Evolutionary conservation across 2,113 vertebrate species (phyloP).

Genomic region (Pipa parva): DNA sequence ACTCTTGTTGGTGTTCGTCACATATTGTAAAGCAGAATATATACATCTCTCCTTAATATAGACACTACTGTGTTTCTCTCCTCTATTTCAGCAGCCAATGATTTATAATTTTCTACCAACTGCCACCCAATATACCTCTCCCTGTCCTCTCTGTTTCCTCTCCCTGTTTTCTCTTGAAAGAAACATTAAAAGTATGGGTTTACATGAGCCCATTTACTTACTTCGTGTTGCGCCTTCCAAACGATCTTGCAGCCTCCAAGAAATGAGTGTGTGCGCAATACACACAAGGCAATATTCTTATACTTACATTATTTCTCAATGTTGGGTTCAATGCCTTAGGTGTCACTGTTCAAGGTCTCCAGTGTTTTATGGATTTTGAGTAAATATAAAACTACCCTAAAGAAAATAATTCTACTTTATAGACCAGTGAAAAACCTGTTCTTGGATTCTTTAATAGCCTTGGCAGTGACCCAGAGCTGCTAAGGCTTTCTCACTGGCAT

Average conservation of each 20-base stretch:
- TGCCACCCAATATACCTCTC: no score
- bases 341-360: slow-evolving; percentile 39
- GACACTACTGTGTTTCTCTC: no score
- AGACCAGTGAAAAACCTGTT: slow-evolving; percentile 14
- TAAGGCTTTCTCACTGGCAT: slow-evolving; percentile 17
- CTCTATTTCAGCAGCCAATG: no score
- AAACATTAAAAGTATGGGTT: no score
- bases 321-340: slow-evolving; percentile 62
- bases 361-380: slow-evolving; percentile 51
- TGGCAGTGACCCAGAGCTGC: slow-evolving; percentile 51
- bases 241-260: background rate
- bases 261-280: background rate
- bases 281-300: background rate
- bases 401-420: slow-evolving; percentile 43
- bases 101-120: no score
- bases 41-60: no score
- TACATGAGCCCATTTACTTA: background rate
- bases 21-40: no score
- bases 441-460: slow-evolving; percentile 49
- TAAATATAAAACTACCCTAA: slow-evolving; percentile 46
- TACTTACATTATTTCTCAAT: slow-evolving; percentile 15
- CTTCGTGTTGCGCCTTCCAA: background rate
- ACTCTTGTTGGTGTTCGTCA: no score
- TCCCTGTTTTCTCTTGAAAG: no score
- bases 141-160: no score